Percentiles rank a stretch among this genome's conserved stretches.
phyloP scores from a whole-genome alignment of 2,888 invertebrate species.

The Hedya salicella region DNA sequence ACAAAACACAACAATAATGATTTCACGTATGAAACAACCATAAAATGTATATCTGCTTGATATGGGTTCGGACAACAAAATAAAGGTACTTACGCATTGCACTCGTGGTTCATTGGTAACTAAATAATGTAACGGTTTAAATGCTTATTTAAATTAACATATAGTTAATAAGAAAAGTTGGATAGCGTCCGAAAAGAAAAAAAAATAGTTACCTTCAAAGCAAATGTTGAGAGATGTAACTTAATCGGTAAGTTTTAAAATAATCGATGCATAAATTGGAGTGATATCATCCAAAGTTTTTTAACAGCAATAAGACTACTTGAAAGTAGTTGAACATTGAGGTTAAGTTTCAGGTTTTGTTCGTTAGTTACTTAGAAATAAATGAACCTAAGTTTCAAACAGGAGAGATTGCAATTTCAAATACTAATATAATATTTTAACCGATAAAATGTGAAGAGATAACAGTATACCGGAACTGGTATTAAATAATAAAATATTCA shows the following conservation, averaged over 20 bases:
- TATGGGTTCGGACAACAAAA: constrained; percentile 6
- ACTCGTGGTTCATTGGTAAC: constrained; percentile 55
- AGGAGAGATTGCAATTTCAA: background rate
- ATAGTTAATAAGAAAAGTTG: background rate
- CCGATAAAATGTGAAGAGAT: constrained; percentile 5
- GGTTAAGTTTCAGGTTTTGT: background rate
- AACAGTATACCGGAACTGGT: constrained; percentile 3
- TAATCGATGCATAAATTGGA: too few species aligned
- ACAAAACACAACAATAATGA: constrained; percentile 20
- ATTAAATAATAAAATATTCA: background rate
- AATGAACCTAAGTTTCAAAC: background rate
- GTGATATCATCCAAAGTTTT: background rate
- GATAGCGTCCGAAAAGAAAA: background rate
- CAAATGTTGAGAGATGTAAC: too few species aligned
- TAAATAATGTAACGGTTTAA: constrained; percentile 24
- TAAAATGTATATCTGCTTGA: constrained; percentile 1
- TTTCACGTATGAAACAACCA: constrained; percentile 19
- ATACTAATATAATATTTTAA: background rate
- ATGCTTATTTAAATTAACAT: constrained; percentile 6
- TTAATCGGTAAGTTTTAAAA: too few species aligned
- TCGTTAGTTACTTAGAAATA: background rate
- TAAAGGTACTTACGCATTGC: constrained; percentile 49
- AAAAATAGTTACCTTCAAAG: background rate
- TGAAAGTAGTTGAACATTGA: background rate
- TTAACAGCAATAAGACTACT: background rate